These are phyloP conservation scores for Geotrupes spiniger DNA, from an alignment of 2,888 invertebrate genomes.

Conservation along the genomic window DNA sequence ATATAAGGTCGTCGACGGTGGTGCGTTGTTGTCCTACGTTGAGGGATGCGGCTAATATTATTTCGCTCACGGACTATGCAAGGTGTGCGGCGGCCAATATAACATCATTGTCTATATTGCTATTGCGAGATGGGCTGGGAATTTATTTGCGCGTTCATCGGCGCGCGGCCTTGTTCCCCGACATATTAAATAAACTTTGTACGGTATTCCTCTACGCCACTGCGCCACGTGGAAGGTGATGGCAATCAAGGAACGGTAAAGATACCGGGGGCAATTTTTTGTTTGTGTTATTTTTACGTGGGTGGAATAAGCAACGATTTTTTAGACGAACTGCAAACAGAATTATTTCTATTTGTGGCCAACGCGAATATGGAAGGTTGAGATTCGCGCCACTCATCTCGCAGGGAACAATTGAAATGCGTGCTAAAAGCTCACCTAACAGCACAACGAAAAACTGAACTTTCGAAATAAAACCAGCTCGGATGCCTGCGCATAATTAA, in stretches of 20 bases:
- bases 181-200: neutral
- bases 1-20: slow-evolving; percentile 26
- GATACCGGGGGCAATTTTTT: slow-evolving; percentile 17
- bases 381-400: too few relatives aligned
- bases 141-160: slow-evolving; percentile 34
- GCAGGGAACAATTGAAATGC: too few relatives aligned
- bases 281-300: slow-evolving; percentile 23
- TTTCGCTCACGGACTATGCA: slow-evolving; percentile 45
- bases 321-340: neutral
- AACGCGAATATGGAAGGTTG: too few relatives aligned
- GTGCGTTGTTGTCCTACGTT: slow-evolving; percentile 17
- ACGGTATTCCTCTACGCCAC: slow-evolving; percentile 8
- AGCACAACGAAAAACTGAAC: too few relatives aligned
- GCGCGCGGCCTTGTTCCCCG: neutral
- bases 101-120: slow-evolving; percentile 45
- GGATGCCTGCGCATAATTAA: too few relatives aligned
- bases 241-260: slow-evolving; percentile 26
- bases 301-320: slow-evolving; percentile 15
- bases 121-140: slow-evolving; percentile 38
- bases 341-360: neutral
- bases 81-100: slow-evolving; percentile 43
- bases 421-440: too few relatives aligned
- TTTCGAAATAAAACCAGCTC: too few relatives aligned
- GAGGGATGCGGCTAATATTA: slow-evolving; percentile 39
- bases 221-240: slow-evolving; percentile 19